Evolutionary conservation across 2,797 vertebrate genomes (phyloP).

Genomic region (Morus bassanus): DNA sequence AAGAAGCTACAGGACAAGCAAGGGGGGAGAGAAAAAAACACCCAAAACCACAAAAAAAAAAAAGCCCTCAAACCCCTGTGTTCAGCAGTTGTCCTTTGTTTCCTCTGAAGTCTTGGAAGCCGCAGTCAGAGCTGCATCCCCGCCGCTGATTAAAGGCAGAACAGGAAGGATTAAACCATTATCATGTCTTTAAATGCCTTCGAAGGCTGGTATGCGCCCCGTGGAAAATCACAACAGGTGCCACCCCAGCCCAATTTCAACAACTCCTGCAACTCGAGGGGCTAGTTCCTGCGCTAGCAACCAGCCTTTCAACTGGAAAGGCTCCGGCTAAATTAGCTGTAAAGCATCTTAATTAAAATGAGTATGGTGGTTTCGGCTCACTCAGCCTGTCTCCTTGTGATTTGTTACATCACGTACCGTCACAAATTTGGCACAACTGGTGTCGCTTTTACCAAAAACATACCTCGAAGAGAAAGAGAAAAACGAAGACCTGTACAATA

Average conservation of each 20-base stretch:
- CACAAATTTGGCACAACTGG: conserved; percentile 41
- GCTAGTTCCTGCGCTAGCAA: conserved; percentile 56
- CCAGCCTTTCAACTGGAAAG: conserved; percentile 69
- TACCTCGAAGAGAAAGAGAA: not conserved
- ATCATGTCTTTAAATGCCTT: conserved; percentile 63
- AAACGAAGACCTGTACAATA: not conserved
- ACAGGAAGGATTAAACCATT: conserved; percentile 71
- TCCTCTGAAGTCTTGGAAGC: conserved; percentile 6
- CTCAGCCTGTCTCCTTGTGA: conserved; percentile 48
- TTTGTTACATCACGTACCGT: conserved; percentile 20
- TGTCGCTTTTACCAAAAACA: rapidly evolving
- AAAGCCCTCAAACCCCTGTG: rapidly evolving
- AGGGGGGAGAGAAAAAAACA: not conserved
- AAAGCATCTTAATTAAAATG: conserved; percentile 72
- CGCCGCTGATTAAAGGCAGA: conserved; percentile 66
- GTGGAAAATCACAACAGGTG: conserved; percentile 78
- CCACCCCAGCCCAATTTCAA: conserved; percentile 50
- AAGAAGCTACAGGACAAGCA: conserved; percentile 42
- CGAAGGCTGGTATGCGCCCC: conserved; percentile 58
- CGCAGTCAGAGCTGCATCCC: conserved; percentile 26
- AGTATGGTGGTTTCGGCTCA: conserved; percentile 36
- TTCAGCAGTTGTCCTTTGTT: not conserved
- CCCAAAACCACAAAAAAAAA: too few relatives aligned
- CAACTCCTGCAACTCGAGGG: not conserved
- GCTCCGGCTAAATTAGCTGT: conserved; percentile 63